phyloP scores from a whole-genome alignment of 2,113 vertebrate genomes.

The Potamarius usumacintae region DNA sequence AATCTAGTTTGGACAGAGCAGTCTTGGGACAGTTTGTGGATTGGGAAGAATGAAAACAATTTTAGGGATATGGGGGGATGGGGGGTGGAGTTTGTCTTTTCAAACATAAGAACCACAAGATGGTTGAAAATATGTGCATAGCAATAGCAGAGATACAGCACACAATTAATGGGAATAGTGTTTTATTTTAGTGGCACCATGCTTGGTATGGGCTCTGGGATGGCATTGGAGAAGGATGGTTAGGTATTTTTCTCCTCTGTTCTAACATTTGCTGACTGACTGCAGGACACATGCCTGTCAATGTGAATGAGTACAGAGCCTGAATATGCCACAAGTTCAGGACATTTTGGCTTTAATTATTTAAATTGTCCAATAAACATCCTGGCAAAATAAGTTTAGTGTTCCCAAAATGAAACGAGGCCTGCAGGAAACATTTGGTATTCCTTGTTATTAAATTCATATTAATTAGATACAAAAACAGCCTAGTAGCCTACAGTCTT shows the following conservation, averaged over 20 bases:
- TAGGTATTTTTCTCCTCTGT: constrained; percentile 21
- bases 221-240: background rate
- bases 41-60: too few species aligned
- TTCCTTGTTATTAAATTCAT: background rate
- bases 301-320: background rate
- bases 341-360: background rate
- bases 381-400: background rate
- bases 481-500: background rate
- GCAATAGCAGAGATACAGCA: background rate
- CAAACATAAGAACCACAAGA: too few species aligned
- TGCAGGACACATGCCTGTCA: constrained; percentile 15
- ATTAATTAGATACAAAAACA: background rate
- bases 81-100: too few species aligned
- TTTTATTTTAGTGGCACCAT: background rate
- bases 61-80: too few species aligned
- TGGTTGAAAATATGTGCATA: background rate
- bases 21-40: too few species aligned
- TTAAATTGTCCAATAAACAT: background rate
- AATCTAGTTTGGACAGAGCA: too few species aligned
- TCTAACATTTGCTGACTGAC: constrained; percentile 32
- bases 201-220: background rate
- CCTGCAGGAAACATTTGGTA: background rate
- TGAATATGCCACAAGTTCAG: background rate
- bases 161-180: background rate
- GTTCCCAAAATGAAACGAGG: background rate